Evolutionary conservation across 2,888 invertebrate genomes (phyloP).

Genomic region (Uropetala carovei): DNA sequence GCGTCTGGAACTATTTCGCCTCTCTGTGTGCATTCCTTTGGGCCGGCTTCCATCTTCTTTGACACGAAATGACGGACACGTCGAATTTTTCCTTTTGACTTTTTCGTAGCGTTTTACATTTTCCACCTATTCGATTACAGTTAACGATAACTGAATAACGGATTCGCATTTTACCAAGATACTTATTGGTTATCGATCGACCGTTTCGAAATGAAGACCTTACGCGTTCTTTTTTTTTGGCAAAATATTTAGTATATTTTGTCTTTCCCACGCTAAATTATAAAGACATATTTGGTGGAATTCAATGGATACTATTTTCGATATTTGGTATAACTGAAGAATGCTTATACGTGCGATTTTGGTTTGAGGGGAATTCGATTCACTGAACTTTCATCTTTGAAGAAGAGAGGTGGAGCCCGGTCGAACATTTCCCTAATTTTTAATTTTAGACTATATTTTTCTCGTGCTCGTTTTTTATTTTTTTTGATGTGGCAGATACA

Average conservation of each 20-base stretch:
- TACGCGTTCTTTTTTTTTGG: too few relatives aligned
- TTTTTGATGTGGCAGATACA: conserved; percentile 7
- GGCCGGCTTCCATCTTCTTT: background rate
- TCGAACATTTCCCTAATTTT: background rate
- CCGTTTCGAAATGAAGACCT: too few relatives aligned
- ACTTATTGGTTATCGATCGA: too few relatives aligned
- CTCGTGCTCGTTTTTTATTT: background rate
- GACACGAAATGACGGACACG: background rate
- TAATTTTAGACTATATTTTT: conserved; percentile 4
- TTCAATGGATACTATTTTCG: too few relatives aligned
- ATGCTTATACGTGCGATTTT: background rate
- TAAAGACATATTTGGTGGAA: too few relatives aligned
- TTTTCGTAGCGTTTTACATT: too few relatives aligned
- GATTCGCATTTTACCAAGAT: too few relatives aligned
- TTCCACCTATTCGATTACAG: too few relatives aligned
- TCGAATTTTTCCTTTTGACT: background rate
- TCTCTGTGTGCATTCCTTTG: background rate
- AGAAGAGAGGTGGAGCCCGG: background rate
- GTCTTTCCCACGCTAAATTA: too few relatives aligned
- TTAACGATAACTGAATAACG: too few relatives aligned
- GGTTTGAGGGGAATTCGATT: background rate
- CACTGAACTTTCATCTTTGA: background rate
- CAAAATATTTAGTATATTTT: too few relatives aligned
- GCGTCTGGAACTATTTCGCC: conserved; percentile 13
- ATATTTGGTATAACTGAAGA: background rate